Evolutionary conservation across 2,888 invertebrate genomes (phyloP).

Genomic region (Pollenia labialis): DNA sequence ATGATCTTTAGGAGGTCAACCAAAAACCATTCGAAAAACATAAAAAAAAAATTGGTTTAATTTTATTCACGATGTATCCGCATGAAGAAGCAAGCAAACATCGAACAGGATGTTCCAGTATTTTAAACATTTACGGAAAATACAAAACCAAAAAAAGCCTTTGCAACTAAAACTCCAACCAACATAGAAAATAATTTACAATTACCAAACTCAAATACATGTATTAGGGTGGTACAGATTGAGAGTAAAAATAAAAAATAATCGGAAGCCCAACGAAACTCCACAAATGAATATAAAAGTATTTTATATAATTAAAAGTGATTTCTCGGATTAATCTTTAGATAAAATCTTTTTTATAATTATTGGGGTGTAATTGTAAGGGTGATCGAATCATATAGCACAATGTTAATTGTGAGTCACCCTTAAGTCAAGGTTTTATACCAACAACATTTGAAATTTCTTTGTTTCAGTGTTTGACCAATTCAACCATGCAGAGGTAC

Average conservation of each 20-base stretch:
- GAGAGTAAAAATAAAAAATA: not conserved
- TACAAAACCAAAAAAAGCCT: slow-evolving; percentile 29
- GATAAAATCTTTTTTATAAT: too few relatives aligned
- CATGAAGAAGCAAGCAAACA: slow-evolving; percentile 18
- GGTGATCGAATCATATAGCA: too few relatives aligned
- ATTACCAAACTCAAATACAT: not conserved
- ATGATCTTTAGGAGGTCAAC: slow-evolving; percentile 17
- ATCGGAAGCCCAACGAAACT: too few relatives aligned
- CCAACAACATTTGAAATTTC: too few relatives aligned
- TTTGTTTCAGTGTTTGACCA: too few relatives aligned
- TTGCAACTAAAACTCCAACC: slow-evolving; percentile 23
- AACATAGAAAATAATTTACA: slow-evolving; percentile 49
- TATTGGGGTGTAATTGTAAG: too few relatives aligned
- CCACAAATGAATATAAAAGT: too few relatives aligned
- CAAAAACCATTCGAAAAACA: not conserved
- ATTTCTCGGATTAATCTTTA: too few relatives aligned
- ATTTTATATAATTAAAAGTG: too few relatives aligned
- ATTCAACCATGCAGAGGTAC: too few relatives aligned
- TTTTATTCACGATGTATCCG: slow-evolving; percentile 1
- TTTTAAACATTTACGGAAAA: slow-evolving; percentile 53
- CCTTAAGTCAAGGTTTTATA: too few relatives aligned
- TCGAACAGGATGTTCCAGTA: slow-evolving; percentile 68
- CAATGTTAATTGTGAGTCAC: too few relatives aligned
- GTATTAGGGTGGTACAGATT: slow-evolving; percentile 4
- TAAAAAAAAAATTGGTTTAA: not conserved